phyloP scores from a whole-genome alignment of 2,797 vertebrate genomes.

The Ptychobarbus kaznakovi region DNA sequence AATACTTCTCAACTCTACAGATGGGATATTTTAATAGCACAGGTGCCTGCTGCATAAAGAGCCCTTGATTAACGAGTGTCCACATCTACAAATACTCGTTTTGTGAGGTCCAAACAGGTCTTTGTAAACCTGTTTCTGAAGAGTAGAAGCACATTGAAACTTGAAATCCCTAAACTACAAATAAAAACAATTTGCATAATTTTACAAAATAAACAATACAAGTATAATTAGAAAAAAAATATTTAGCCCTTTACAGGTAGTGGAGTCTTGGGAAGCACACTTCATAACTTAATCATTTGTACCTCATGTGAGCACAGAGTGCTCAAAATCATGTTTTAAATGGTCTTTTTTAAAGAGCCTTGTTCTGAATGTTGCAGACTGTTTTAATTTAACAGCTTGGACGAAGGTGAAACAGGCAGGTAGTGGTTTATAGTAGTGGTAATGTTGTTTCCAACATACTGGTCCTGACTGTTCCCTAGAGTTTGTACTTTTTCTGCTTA shows the following conservation, averaged over 20 bases:
- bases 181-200: background rate
- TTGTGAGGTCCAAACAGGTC: background rate
- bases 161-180: background rate
- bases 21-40: background rate
- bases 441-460: background rate
- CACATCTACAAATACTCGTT: background rate
- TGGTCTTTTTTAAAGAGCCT: background rate
- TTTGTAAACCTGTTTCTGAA: background rate
- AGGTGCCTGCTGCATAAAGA: background rate
- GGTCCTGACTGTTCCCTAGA: conserved; percentile 70
- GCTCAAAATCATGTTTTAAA: background rate
- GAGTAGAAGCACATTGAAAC: background rate
- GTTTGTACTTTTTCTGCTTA: conserved; percentile 56
- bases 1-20: background rate
- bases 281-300: background rate
- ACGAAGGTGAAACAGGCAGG: background rate
- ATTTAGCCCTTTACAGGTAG: background rate
- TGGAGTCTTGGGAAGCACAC: background rate
- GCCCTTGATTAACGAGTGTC: background rate
- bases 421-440: background rate
- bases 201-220: background rate
- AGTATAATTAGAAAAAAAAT: background rate
- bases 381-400: background rate
- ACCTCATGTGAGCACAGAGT: background rate
- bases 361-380: background rate